Base-by-base conservation (phyloP, 2,797 vertebrate species). In the Poeciliopsis presidionis region DNA sequence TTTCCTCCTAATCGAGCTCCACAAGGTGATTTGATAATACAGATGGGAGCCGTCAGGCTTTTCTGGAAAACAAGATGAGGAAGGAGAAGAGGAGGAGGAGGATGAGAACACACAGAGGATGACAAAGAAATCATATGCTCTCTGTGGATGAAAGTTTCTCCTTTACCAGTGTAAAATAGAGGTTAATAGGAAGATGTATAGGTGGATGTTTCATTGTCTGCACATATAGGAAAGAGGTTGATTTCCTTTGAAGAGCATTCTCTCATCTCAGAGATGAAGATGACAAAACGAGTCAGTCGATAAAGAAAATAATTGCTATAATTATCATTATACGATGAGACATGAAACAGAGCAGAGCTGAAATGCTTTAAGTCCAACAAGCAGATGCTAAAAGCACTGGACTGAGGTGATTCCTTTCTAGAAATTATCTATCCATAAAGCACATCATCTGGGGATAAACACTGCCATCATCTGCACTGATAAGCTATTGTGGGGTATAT, bases 11-110 rank as follows among this genome's bases (percentile, higher is more conserved):
- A 92, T 84, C 69, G 55, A 84, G 81, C 79, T 77, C 86, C 83
- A 86, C 79, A 13, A 90, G 85, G 87, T 90, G 78, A 89, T 89
- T 86, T 39, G 63, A 82, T 92, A 87, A 90, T 92, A 88, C 91
- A 92, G 89, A 92, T 87, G 91, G 82, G 91, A 75, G 84, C 83
- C 84, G 86, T 88, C 85, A 84, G 84, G 84, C 73, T 88, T 84
- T 85, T 85, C 75, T 85, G 76, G 83, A 87, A 83, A 82, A 80
- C 77, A 82, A 83, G 83, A 85, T 0, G 7, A 65, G 70, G 78
- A 84, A 77, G 76, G 85, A 71, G 81, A 87, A 72, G 82, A 86
- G 81, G 77, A 87, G 74, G 82, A 86, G 80, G 79, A 86, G 78
- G 49, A 16, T 4, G 25, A 43, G 67, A 88, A 85, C 71, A 77